Base-by-base conservation (phyloP, 2,888 invertebrate genomes). In the Crepidodera aurea region DNA sequence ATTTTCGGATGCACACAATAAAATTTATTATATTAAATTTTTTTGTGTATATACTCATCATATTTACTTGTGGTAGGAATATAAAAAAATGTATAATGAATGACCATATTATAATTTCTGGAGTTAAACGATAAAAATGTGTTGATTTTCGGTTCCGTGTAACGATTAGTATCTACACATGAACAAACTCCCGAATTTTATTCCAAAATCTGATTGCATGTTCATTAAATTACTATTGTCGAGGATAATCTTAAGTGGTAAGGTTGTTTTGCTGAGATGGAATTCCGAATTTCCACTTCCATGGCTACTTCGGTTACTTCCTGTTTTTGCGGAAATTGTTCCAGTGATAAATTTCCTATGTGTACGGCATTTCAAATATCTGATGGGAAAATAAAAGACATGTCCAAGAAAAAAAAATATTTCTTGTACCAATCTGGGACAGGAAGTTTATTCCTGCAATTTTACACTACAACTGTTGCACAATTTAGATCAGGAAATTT, bases 271-370 rank as follows among this genome's bases (percentile, higher is more conserved):
- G 13, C 46, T 46, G 48, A 22, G 16, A 16, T 22, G n/a, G 22
- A 44, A 22, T 44, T 44, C 22, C 5, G 44, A 44, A 22, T 22
- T 44, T 44, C 22, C 44, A 44, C 22, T 4, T 22, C 22, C 44
- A 22, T 44, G 25, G 22, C 44, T 19, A n/a, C 44, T 22, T 19
- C 19, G 19, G 22, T 44, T 44, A 44, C 44, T 44, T 44, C 48
- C 29, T 29, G 48, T 48, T 48, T 48, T 27, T 48, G 15, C 29
- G 29, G 48, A 48, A 48, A 48, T 27, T 48, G 48, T 48, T 48
- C 29, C 48, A 48, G 48, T 15, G 27, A 7, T 15, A 22, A 13
- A 48, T 48, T 48, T 48, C 48, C 29, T 48, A 27, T 48, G 29
- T 48, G 12, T 16, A 25, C 13, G 42, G 16, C 6, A 13, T 42